Conservation (phyloP, 2,888 invertebrate species). For the Pelosia muscerda region DNA sequence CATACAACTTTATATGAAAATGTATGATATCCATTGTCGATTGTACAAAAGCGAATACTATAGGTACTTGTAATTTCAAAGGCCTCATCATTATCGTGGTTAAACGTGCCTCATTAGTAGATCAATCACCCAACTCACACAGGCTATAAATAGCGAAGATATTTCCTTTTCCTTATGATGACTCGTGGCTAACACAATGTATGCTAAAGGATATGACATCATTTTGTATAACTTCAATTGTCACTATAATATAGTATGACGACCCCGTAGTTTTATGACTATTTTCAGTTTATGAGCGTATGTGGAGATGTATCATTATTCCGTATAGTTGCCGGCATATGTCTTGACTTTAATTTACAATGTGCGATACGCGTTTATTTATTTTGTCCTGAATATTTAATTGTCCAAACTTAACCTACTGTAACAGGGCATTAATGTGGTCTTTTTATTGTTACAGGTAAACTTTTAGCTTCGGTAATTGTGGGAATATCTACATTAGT, state of each 20-base stretch:
- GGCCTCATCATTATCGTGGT: not conserved
- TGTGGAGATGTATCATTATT: not conserved
- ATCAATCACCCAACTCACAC: slow-evolving; percentile 15
- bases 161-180: slow-evolving; percentile 64
- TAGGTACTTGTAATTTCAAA: no score
- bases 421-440: not conserved
- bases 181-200: slow-evolving; percentile 62
- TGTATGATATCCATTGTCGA: no score
- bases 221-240: slow-evolving; percentile 36
- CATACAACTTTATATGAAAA: no score
- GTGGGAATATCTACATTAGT: no score
- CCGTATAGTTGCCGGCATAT: no score
- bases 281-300: not conserved
- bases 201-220: slow-evolving; percentile 53
- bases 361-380: no score
- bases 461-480: not conserved
- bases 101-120: slow-evolving; percentile 10
- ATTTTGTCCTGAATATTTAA: not conserved
- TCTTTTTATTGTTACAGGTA: slow-evolving; percentile 6
- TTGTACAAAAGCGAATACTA: no score
- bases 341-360: no score
- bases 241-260: slow-evolving; percentile 32
- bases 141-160: slow-evolving; percentile 57
- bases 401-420: no score
- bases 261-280: slow-evolving; percentile 32